phyloP scores from a whole-genome alignment of 2,888 invertebrate species.

The Eilema sororculum region DNA sequence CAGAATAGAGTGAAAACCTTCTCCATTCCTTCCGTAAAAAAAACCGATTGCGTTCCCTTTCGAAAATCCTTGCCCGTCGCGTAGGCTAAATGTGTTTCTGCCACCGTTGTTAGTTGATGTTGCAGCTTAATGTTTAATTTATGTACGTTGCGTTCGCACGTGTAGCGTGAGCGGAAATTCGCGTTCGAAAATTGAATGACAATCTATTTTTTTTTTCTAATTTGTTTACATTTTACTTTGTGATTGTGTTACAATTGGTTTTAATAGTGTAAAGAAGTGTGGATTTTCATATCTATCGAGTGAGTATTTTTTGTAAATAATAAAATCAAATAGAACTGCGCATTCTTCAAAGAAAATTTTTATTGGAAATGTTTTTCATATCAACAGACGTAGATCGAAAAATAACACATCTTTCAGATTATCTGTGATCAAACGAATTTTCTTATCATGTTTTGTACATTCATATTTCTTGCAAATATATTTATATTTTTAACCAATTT shows the following conservation, averaged over 20 bases:
- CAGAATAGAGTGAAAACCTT: background rate
- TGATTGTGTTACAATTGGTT: slow-evolving; percentile 11
- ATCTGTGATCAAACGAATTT: background rate
- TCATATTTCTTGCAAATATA: background rate
- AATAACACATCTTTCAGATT: background rate
- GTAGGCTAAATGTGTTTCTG: slow-evolving; percentile 24
- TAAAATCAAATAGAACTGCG: background rate
- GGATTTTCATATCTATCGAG: background rate
- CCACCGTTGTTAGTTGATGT: slow-evolving; percentile 27
- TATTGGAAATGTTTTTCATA: background rate
- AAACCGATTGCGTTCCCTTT: slow-evolving; percentile 37
- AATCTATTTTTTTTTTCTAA: slow-evolving; percentile 4
- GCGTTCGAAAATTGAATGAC: slow-evolving; percentile 27
- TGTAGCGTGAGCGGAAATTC: slow-evolving; percentile 32
- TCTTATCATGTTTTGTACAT: background rate
- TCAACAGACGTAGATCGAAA: too few relatives aligned
- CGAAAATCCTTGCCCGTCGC: slow-evolving; percentile 40
- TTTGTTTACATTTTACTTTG: slow-evolving; percentile 15
- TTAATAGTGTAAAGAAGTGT: slow-evolving; percentile 26
- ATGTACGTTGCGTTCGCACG: slow-evolving; percentile 51
- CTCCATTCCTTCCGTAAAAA: slow-evolving; percentile 2
- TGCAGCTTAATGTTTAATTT: slow-evolving; percentile 49
- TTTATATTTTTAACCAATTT: background rate
- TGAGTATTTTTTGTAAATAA: background rate
- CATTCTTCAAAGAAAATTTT: background rate